phyloP scores from a whole-genome alignment of 2,797 vertebrate genomes.

The Argya squamiceps region DNA sequence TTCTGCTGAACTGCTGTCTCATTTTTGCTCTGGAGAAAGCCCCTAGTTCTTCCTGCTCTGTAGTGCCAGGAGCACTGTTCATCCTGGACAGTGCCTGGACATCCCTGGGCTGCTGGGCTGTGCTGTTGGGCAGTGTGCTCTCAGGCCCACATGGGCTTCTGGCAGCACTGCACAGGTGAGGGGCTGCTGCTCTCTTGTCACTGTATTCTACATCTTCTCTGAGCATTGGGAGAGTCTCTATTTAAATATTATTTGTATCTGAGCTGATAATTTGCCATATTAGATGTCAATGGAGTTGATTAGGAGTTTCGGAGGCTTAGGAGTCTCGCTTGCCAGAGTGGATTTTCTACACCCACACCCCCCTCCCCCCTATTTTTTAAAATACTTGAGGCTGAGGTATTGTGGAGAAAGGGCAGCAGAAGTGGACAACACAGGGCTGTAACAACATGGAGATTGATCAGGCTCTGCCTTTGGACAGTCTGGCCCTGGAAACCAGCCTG shows the following conservation, averaged over 20 bases:
- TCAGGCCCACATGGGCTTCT: rapidly evolving
- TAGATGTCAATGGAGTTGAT: too few relatives aligned
- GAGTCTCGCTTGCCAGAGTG: not conserved
- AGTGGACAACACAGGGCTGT: not conserved
- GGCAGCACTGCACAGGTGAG: not conserved
- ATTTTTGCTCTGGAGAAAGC: not conserved
- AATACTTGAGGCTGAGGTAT: not conserved
- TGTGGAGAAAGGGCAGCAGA: not conserved
- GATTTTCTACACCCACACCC: not conserved
- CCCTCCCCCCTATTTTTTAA: not conserved
- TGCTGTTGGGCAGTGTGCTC: too few relatives aligned
- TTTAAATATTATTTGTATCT: not conserved
- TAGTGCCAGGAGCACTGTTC: not conserved
- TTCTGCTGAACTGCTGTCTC: rapidly evolving
- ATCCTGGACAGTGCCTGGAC: rapidly evolving
- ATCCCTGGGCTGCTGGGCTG: not conserved
- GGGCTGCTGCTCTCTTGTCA: not conserved
- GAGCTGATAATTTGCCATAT: not conserved
- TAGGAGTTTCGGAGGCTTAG: too few relatives aligned
- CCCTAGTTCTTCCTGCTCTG: not conserved
- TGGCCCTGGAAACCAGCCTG: not conserved
- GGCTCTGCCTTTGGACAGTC: not conserved
- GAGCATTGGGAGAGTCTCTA: rapidly evolving
- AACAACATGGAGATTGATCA: not conserved
- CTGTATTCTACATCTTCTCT: not conserved